Evolutionary conservation across 1,140 invertebrate genomes (phyloP).

Genomic region (Rhopalosiphum maidis): DNA sequence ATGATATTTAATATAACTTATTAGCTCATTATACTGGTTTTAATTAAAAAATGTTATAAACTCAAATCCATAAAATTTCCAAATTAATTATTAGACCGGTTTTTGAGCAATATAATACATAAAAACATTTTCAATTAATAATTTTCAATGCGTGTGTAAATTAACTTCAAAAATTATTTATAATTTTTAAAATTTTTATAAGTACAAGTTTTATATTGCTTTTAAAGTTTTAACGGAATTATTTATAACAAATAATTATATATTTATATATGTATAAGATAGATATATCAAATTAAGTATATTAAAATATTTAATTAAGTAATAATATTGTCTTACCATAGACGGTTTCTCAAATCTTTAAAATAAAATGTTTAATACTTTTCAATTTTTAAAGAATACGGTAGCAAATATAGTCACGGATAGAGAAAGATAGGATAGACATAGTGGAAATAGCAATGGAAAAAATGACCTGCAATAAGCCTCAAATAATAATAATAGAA

Average conservation of each 20-base stretch:
- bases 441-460: neutral
- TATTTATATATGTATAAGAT: too few relatives aligned
- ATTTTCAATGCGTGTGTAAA: neutral
- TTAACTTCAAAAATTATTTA: neutral
- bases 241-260: neutral
- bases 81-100: neutral
- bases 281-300: too few relatives aligned
- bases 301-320: too few relatives aligned
- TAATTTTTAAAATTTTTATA: neutral
- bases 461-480: neutral
- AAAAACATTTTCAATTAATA: neutral
- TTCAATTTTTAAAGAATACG: too few relatives aligned
- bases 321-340: too few relatives aligned
- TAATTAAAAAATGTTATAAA: neutral
- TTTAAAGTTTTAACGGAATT: neutral
- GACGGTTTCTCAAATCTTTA: too few relatives aligned
- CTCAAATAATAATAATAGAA: neutral
- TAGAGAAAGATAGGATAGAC: too few relatives aligned
- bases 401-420: too few relatives aligned
- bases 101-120: neutral
- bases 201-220: neutral
- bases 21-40: neutral
- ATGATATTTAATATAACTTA: neutral
- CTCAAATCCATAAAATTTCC: neutral
- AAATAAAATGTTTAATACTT: too few relatives aligned